Evolutionary conservation across 2,113 vertebrate genomes (phyloP).

Genomic region (Paedocypris sp.): DNA sequence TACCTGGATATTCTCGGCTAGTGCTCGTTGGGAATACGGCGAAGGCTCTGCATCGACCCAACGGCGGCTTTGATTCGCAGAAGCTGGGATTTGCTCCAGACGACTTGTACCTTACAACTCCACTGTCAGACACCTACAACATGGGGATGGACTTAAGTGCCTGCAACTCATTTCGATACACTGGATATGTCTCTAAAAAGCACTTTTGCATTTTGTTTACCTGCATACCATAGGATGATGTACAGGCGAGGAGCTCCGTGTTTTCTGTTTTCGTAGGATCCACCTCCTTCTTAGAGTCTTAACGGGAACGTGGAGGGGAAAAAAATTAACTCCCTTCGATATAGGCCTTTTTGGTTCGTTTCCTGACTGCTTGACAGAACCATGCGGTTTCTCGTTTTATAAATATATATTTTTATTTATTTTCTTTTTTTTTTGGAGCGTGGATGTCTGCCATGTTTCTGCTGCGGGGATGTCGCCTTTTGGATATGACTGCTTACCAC

Average conservation of each 20-base stretch:
- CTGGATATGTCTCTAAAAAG: conserved; percentile 54
- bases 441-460: conserved; percentile 44
- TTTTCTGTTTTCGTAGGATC: conserved; percentile 41
- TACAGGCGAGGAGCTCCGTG: conserved; percentile 33
- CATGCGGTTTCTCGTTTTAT: conserved; percentile 27
- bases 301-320: conserved; percentile 16
- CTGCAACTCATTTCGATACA: conserved; percentile 59
- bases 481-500: conserved; percentile 27
- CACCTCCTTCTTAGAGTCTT: conserved; percentile 34
- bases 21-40: background rate
- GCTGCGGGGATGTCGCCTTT: conserved; percentile 13
- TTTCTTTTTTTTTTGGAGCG: conserved; percentile 36
- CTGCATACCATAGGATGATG: conserved; percentile 44
- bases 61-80: conserved; percentile 5
- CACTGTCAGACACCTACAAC: conserved; percentile 38
- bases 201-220: conserved; percentile 61
- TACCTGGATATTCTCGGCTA: conserved; percentile 70
- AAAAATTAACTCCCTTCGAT: background rate
- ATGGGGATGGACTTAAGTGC: conserved; percentile 60
- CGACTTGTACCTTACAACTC: conserved; percentile 33
- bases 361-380: conserved; percentile 22
- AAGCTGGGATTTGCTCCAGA: conserved; percentile 33
- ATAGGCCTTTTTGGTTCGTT: conserved; percentile 13
- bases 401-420: conserved; percentile 40
- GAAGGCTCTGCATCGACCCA: background rate